Percentiles rank a stretch among this genome's conserved stretches.
Evolutionary conservation across 2,113 vertebrate species (phyloP).

Genomic region (Rhea pennata): DNA sequence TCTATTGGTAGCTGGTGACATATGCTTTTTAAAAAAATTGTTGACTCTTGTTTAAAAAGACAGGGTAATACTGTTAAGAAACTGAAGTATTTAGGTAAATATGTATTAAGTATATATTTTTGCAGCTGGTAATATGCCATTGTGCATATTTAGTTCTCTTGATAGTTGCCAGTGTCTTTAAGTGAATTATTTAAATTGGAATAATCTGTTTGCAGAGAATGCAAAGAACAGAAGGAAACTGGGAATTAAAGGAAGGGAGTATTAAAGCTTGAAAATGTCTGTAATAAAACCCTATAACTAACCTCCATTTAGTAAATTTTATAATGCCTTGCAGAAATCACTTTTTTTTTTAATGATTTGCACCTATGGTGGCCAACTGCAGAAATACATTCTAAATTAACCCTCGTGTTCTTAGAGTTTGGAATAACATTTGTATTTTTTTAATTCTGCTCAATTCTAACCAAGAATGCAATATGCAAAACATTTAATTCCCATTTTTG

Average conservation of each 20-base stretch:
- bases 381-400: not conserved
- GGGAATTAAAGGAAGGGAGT: not conserved
- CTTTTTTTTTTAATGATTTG: not conserved
- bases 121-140: not conserved
- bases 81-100: not conserved
- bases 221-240: not conserved
- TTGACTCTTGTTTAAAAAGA: conserved; percentile 20
- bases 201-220: not conserved
- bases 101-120: not conserved
- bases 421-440: not conserved
- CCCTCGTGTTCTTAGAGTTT: not conserved
- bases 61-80: not conserved
- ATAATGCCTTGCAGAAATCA: conserved; percentile 1
- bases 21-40: not conserved
- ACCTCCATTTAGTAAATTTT: not conserved
- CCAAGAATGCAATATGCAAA: not conserved
- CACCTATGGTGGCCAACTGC: not conserved
- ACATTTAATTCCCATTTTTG: not conserved
- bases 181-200: conserved; percentile 8
- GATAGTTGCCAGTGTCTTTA: not conserved
- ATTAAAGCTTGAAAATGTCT: not conserved
- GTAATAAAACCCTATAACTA: not conserved
- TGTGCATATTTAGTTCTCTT: not conserved
- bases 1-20: conserved; percentile 27
- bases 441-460: not conserved